Evolutionary conservation across 2,113 vertebrate species (phyloP), one percentile per base, ranked within the genome.

Genomic region (Tricholaema leucomelas): DNA sequence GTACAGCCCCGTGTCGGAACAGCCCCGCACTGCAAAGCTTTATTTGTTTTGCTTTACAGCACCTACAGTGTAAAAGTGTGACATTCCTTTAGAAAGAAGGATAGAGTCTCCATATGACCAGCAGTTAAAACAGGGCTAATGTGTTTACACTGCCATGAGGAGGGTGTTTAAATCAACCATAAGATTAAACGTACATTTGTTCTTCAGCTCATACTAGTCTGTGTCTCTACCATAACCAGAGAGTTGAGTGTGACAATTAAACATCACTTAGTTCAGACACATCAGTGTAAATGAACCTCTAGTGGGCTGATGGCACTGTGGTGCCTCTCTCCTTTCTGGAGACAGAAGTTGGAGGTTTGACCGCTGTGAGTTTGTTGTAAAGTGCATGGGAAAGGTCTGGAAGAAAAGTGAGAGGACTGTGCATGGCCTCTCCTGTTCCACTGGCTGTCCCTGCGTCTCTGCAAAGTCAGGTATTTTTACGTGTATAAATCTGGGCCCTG

Each of bases 301-400:
- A 21, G 54, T 2, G 2, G 25, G 11, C 20, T 65, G 30, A 19
- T 7, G 46, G 20, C 1, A 0, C 33, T 36, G 24, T 33, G 28
- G 13, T 31, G 28, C 11, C 27, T 69, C 12, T 8, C 11, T 40
- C 0, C 17, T 75, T 28, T 5, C 4, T 58, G 16, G 4, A 7
- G 21, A 25, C 33, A 46, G 52, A 35, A 12, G 8, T 19, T 79
- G 33, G n/a, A 58, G 8, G 19, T 44, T 2, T 72, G 7, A 14
- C 6, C 14, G 9, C 7, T 38, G 48, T 50, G 48, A 25, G 48
- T 50, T 50, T 50, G 9, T 24, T 24, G 24, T 50, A 50, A 24
- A 50, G 42, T 25, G 3, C 10, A 14, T 18, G 13, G 16, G 17
- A 3, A n/a, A 40, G 8, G 13, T 3, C 10, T 54, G 38, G 12